These are phyloP conservation scores for Ptychadena robeensis DNA, from an alignment of 2,797 vertebrate species.

Conservation along the genomic window DNA sequence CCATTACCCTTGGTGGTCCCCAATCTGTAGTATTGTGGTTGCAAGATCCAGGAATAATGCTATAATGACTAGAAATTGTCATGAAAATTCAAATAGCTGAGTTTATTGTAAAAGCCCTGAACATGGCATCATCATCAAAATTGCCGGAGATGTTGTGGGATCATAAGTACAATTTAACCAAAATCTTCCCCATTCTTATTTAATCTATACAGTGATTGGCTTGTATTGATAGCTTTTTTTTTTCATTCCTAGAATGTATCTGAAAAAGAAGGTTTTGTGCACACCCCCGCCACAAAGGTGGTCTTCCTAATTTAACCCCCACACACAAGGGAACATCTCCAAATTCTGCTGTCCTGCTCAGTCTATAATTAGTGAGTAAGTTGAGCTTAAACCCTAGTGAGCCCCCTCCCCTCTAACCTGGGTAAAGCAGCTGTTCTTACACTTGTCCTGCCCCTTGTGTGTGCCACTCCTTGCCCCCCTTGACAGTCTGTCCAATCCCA, in stretches of 20 bases:
- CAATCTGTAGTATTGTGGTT: neutral
- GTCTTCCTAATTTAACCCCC: constrained; percentile 50
- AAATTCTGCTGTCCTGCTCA: constrained; percentile 58
- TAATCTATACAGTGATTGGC: neutral
- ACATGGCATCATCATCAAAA: too few species aligned
- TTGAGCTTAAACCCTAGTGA: constrained; percentile 22
- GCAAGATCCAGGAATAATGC: neutral
- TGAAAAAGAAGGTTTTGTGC: neutral
- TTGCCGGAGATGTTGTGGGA: too few species aligned
- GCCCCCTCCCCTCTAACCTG: constrained; percentile 51
- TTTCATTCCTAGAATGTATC: neutral
- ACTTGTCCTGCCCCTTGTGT: constrained; percentile 40
- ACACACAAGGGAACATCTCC: constrained; percentile 49
- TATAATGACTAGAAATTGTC: too few species aligned
- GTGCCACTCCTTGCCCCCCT: constrained; percentile 25
- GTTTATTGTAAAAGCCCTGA: too few species aligned
- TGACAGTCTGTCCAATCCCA: constrained; percentile 34
- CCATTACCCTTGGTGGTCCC: neutral
- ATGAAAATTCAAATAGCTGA: too few species aligned
- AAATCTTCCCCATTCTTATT: too few species aligned
- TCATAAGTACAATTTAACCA: too few species aligned
- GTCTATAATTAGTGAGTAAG: constrained; percentile 60
- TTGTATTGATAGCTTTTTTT: neutral
- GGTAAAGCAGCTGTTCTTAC: constrained; percentile 49
- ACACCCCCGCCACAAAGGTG: constrained; percentile 16